Base-by-base conservation (phyloP, 2,888 invertebrate species). In the Baronia brevicornis region DNA sequence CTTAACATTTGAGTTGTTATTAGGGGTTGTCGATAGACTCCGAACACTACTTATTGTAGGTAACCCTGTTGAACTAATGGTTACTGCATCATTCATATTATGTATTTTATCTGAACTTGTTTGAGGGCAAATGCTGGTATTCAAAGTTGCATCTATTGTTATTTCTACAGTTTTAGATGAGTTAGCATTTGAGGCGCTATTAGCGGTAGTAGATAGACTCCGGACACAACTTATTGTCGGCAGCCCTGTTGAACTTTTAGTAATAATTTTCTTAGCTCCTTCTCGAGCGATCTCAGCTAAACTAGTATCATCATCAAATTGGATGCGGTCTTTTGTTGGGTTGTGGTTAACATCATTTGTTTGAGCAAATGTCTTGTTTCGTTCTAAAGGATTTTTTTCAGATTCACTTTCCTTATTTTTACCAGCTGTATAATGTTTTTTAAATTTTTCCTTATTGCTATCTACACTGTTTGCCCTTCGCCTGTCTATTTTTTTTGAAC, bases 1-100 rank as follows among this genome's bases (percentile, higher is more conserved):
- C 17, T 37, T 40, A 15, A 33, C 11, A 22, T 34, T 3, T 44
- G 43, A 1, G 20, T 30, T 45, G 38, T 37, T 48, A 20, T 51
- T 49, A 1, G 52, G 41, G 3, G 48, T 39, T 1, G 59, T 56
- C 1, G 73, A 71, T 0, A 80, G 48, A 44, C 78, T 79, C 5
- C 70, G 46, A 1, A 78, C 72, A 28, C 62, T 62, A 35, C 60
- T 77, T 6, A 78, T 79, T 0, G 75, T 78, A 0, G 82, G 80
- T 1, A n/a, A n/a, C n/a, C n/a, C n/a, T n/a, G n/a, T n/a, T n/a
- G n/a, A n/a, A n/a, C n/a, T n/a, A n/a, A n/a, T 73, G 1, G 55
- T 53, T 0, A 58, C 60, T 0, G 67, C 65, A 13, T 77, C 75
- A 27, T 60, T 65, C 60, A 61, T 60, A 19, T 57, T 72, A 2